Percentiles rank a stretch among this genome's conserved stretches.
These are phyloP conservation scores for Ochropacha duplaris DNA, from an alignment of 2,888 invertebrate genomes.

Conservation along the genomic window DNA sequence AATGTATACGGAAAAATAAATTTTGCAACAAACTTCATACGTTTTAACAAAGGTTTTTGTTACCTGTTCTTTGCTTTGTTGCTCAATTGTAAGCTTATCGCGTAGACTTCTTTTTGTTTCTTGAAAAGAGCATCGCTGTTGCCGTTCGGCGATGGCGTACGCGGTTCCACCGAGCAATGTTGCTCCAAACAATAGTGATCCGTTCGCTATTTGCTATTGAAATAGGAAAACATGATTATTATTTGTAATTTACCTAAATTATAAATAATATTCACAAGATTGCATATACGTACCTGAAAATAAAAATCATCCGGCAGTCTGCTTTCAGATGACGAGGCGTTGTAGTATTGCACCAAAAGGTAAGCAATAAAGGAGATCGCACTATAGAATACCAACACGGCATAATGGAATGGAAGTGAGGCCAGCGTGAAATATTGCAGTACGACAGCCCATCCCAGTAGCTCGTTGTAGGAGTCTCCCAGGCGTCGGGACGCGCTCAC, in stretches of 20 bases:
- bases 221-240: constrained; percentile 12
- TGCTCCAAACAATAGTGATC: constrained; percentile 87
- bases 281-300: constrained; percentile 51
- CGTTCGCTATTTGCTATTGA: constrained; percentile 87
- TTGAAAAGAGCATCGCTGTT: constrained; percentile 93
- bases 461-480: constrained; percentile 81
- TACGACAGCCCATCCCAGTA: constrained; percentile 89
- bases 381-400: constrained; percentile 59
- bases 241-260: background rate
- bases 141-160: constrained; percentile 89
- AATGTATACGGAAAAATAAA: background rate
- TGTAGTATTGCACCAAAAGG: constrained; percentile 64
- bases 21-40: background rate
- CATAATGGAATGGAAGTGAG: constrained; percentile 85
- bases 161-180: constrained; percentile 86
- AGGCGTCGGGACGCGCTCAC: constrained; percentile 72
- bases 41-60: constrained; percentile 8
- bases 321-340: constrained; percentile 56
- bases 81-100: constrained; percentile 95
- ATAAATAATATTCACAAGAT: background rate
- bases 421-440: constrained; percentile 89
- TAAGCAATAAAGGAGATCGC: constrained; percentile 53
- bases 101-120: constrained; percentile 96
- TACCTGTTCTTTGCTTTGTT: constrained; percentile 96
- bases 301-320: constrained; percentile 61